phyloP scores from a whole-genome alignment of 1,140 invertebrate species.

The Caerostris extrusa region DNA sequence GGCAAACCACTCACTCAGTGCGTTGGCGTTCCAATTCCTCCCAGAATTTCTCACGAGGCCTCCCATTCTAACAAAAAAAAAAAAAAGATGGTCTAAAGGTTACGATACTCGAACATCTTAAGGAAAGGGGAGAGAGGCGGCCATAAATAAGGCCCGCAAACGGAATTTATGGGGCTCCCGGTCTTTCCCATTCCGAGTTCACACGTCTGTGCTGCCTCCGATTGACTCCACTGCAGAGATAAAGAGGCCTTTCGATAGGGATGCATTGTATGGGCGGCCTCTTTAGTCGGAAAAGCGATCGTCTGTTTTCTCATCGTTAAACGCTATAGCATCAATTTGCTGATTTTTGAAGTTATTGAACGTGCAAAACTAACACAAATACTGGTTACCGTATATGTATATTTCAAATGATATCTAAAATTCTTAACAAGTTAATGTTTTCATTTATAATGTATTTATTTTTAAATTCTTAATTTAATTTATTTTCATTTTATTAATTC shows the following conservation, averaged over 20 bases:
- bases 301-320: too few species aligned
- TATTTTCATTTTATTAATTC: too few species aligned
- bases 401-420: too few species aligned
- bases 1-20: conserved; percentile 37
- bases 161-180: conserved; percentile 45
- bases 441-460: too few species aligned
- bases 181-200: conserved; percentile 41
- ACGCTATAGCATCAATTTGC: too few species aligned
- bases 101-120: conserved; percentile 5
- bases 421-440: too few species aligned
- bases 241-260: conserved; percentile 23
- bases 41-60: conserved; percentile 25
- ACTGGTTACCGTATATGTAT: too few species aligned
- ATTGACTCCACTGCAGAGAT: not conserved
- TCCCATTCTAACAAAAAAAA: not conserved
- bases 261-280: not conserved
- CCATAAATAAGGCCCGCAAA: not conserved
- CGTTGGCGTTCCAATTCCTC: conserved; percentile 43
- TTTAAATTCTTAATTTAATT: too few species aligned
- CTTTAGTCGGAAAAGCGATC: not conserved
- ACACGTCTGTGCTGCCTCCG: conserved; percentile 17
- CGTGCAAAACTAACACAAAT: too few species aligned
- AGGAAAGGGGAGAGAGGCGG: not conserved
- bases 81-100: conserved; percentile 1
- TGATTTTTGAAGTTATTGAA: too few species aligned